phyloP scores from a whole-genome alignment of 53 echinoderm and acorn worm species.

The Mesocentrotus franciscanus region DNA sequence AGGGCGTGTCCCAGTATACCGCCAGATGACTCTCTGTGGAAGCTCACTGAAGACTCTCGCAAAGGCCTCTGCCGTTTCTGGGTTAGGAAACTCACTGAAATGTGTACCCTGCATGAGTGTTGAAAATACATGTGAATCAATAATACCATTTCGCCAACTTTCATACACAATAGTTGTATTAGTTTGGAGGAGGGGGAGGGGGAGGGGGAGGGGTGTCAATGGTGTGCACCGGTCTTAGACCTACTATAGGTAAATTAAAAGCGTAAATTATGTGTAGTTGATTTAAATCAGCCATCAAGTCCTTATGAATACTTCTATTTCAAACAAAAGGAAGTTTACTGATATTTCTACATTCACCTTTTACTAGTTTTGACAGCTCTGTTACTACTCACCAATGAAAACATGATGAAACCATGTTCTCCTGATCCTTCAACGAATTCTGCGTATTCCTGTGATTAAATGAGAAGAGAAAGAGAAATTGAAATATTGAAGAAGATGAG shows the following conservation, averaged over 20 bases:
- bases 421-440: conserved; percentile 41
- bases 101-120: conserved; percentile 10
- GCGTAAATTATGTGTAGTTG: too few species aligned
- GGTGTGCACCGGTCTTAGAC: too few species aligned
- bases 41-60: conserved; percentile 55
- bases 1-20: conserved; percentile 43
- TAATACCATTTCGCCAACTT: neutral
- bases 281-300: too few species aligned
- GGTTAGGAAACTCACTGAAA: neutral
- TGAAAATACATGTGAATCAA: neutral
- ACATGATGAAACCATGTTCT: conserved; percentile 41
- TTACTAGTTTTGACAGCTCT: too few species aligned
- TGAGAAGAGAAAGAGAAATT: neutral
- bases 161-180: too few species aligned
- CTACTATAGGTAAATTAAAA: too few species aligned
- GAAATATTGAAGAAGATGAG: neutral
- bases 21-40: conserved; percentile 63
- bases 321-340: too few species aligned
- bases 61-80: conserved; percentile 30
- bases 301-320: too few species aligned
- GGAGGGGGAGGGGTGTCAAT: too few species aligned
- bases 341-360: too few species aligned
- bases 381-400: conserved; percentile 33
- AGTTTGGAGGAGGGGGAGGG: too few species aligned
- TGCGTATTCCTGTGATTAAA: conserved; percentile 14